Evolutionary conservation across 2,113 vertebrate genomes (phyloP).

Genomic region (Chionis minor): DNA sequence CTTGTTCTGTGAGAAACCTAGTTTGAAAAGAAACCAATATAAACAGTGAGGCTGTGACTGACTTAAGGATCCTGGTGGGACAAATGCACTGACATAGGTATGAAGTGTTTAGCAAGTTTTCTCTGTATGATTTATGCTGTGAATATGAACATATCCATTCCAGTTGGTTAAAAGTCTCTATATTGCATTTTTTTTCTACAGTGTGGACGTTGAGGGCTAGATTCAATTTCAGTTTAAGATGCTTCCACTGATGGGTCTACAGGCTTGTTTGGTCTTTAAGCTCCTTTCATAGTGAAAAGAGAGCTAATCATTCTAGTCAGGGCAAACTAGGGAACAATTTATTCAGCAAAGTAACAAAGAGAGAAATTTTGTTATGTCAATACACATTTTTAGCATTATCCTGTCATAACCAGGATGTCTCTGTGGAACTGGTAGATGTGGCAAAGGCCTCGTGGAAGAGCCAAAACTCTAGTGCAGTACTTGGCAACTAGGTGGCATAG

Average conservation of each 20-base stretch:
- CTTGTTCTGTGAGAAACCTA: neutral
- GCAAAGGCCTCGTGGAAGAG: neutral
- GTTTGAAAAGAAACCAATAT: neutral
- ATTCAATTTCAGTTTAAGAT: neutral
- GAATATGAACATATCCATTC: neutral
- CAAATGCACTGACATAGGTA: neutral
- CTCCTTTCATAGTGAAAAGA: neutral
- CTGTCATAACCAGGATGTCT: neutral
- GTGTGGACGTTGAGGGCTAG: neutral
- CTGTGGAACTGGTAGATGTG: neutral
- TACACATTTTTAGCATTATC: neutral
- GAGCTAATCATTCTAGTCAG: neutral
- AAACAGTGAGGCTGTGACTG: neutral
- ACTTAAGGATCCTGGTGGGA: neutral
- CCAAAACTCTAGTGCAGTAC: neutral
- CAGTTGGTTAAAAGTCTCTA: neutral
- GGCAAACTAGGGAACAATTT: neutral
- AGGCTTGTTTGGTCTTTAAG: neutral
- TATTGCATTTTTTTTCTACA: neutral
- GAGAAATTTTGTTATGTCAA: neutral
- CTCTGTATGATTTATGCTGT: neutral
- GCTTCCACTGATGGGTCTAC: neutral
- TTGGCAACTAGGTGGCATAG: neutral
- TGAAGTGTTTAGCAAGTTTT: neutral
- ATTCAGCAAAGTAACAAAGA: neutral